A percentile compares a stretch with the other conserved stretches of the same genome.
These are phyloP conservation scores for Copidosoma aretas DNA, from an alignment of 2,888 invertebrate species.

Conservation along the genomic window DNA sequence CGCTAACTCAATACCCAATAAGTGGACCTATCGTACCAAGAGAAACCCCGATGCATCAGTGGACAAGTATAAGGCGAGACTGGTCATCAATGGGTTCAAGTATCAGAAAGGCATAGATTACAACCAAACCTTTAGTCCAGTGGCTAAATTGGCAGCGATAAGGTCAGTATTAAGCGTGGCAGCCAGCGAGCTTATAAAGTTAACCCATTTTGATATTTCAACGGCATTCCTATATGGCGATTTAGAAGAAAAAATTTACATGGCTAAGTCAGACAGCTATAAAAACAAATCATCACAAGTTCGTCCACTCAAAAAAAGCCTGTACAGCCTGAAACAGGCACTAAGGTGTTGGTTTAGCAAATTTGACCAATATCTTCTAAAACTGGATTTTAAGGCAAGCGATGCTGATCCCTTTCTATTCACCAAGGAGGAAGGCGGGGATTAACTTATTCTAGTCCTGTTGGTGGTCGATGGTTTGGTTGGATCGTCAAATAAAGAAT, in stretches of 20 bases:
- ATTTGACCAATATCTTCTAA: neutral
- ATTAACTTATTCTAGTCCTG: neutral
- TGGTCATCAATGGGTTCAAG: conserved; percentile 31
- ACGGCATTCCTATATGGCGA: conserved; percentile 47
- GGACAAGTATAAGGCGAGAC: conserved; percentile 5
- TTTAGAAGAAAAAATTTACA: conserved; percentile 42
- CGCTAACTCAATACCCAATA: conserved; percentile 1
- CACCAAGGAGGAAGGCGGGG: neutral
- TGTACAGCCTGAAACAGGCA: conserved; percentile 22
- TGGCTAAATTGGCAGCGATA: conserved; percentile 43
- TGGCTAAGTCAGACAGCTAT: conserved; percentile 30
- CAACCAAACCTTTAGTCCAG: conserved; percentile 53
- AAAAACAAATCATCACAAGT: neutral
- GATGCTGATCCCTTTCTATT: conserved; percentile 14
- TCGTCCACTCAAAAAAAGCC: conserved; percentile 7
- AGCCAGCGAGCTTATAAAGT: conserved; percentile 31
- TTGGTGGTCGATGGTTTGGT: conserved; percentile 26
- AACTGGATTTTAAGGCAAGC: conserved; percentile 6
- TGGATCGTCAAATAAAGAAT: conserved; percentile 18
- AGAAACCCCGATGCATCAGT: conserved; percentile 14
- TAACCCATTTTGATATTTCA: conserved; percentile 44
- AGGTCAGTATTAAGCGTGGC: conserved; percentile 40
- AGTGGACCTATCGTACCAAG: conserved; percentile 15
- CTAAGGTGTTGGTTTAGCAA: conserved; percentile 11
- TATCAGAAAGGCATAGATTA: conserved; percentile 29